Conservation (phyloP, 2,113 vertebrate genomes). For the Lutjanus erythropterus region DNA sequence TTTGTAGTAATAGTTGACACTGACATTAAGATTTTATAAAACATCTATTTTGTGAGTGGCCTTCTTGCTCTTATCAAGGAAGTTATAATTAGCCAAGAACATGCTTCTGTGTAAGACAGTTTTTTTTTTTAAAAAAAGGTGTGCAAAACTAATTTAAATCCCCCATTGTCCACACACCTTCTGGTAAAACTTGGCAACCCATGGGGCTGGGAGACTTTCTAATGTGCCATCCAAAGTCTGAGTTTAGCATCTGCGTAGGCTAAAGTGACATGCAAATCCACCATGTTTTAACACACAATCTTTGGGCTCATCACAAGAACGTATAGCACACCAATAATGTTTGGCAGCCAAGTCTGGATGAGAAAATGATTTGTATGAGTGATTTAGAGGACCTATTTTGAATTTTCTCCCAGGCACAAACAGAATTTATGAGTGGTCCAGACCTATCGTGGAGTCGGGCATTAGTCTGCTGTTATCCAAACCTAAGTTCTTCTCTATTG, state of each 20-base stretch:
- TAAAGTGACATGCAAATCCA: background rate
- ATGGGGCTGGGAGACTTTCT: background rate
- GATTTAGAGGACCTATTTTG: too few species aligned
- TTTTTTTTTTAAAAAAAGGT: slow-evolving; percentile 8
- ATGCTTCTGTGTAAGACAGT: background rate
- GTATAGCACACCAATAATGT: background rate
- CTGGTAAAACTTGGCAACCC: slow-evolving; percentile 15
- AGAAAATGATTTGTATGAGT: too few species aligned
- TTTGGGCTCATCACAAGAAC: background rate
- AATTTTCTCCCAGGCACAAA: too few species aligned
- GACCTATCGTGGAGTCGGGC: too few species aligned
- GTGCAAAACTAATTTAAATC: background rate
- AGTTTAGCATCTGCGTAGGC: slow-evolving; percentile 28
- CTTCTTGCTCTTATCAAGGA: background rate
- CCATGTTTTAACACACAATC: background rate
- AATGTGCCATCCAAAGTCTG: slow-evolving; percentile 27
- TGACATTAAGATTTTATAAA: background rate
- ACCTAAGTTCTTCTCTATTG: too few species aligned
- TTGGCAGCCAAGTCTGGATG: too few species aligned
- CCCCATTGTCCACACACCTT: slow-evolving; percentile 1
- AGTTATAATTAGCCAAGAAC: background rate
- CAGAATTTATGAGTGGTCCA: too few species aligned
- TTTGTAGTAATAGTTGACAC: background rate
- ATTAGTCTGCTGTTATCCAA: too few species aligned
- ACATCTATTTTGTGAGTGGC: background rate